Evolutionary conservation across 2,888 invertebrate species (phyloP).

Genomic region (Cerastis rubricosa): DNA sequence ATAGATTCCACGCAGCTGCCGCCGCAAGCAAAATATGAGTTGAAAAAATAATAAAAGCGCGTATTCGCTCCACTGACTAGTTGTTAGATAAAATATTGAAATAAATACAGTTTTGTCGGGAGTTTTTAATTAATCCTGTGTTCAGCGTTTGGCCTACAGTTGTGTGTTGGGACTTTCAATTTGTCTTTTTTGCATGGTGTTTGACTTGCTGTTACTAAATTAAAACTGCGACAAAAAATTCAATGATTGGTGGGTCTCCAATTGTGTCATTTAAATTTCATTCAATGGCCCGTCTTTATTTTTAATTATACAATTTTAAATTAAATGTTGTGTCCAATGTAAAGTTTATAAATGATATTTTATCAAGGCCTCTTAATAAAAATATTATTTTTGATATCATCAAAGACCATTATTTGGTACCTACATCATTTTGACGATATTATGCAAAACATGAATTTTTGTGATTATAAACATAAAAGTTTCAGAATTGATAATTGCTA

Average conservation of each 20-base stretch:
- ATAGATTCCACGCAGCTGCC: conserved; percentile 30
- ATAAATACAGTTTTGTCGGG: conserved; percentile 11
- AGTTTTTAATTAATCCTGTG: conserved; percentile 50
- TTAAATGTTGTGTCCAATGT: neutral
- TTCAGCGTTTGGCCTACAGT: conserved; percentile 19
- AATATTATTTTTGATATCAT: neutral
- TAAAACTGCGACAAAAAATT: neutral
- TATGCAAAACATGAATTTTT: no score
- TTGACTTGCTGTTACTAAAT: neutral
- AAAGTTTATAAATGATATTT: no score
- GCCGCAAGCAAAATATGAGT: conserved; percentile 18
- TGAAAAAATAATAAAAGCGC: conserved; percentile 23
- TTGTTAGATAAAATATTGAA: conserved; percentile 33
- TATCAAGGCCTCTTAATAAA: no score
- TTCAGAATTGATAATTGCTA: no score
- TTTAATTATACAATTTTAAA: neutral
- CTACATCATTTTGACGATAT: no score
- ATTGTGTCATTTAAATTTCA: neutral
- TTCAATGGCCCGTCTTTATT: neutral
- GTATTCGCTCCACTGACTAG: conserved; percentile 14
- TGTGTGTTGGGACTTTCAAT: conserved; percentile 22
- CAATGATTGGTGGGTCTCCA: neutral
- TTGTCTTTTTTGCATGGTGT: neutral
- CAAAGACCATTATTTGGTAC: neutral
- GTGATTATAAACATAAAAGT: no score